phyloP scores from a whole-genome alignment of 1,140 invertebrate species.

The Drosophila carrolli region DNA sequence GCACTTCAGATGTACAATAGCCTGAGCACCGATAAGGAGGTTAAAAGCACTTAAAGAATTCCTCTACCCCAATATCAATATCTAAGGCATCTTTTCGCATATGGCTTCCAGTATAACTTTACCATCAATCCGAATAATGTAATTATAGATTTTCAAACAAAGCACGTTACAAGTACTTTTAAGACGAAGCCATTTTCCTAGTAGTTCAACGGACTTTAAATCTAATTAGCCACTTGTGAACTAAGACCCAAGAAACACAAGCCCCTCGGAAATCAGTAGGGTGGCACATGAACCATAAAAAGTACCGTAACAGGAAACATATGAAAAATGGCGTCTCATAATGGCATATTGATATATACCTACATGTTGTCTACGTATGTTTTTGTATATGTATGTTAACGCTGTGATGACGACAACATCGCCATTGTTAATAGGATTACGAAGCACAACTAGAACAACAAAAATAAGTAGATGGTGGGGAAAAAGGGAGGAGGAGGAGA shows the following conservation, averaged over 20 bases:
- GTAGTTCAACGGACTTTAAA: conserved; percentile 59
- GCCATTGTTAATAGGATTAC: conserved; percentile 80
- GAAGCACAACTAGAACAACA: conserved; percentile 64
- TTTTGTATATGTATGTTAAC: conserved; percentile 28
- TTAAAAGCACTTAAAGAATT: not conserved
- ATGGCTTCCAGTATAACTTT: not conserved
- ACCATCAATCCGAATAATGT: not conserved
- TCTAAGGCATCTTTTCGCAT: not conserved
- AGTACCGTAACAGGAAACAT: conserved; percentile 27
- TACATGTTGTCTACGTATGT: conserved; percentile 11
- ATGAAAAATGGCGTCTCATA: conserved; percentile 67
- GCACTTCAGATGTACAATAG: too few species aligned
- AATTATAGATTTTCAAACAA: conserved; percentile 1
- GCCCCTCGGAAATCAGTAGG: conserved; percentile 26
- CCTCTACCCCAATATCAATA: not conserved
- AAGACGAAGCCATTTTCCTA: conserved; percentile 25
- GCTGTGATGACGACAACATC: conserved; percentile 56
- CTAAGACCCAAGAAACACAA: conserved; percentile 1
- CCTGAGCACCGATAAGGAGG: too few species aligned
- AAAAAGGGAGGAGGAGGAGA: conserved; percentile 3
- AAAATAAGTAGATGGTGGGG: conserved; percentile 7
- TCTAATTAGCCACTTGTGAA: conserved; percentile 46
- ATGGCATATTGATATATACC: conserved; percentile 31
- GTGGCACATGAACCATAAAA: conserved; percentile 11
- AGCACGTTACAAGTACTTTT: not conserved